A percentile compares a stretch with the other conserved stretches of the same genome.
phyloP scores from a whole-genome alignment of 2,113 vertebrate genomes.

The Plestiodon gilberti region DNA sequence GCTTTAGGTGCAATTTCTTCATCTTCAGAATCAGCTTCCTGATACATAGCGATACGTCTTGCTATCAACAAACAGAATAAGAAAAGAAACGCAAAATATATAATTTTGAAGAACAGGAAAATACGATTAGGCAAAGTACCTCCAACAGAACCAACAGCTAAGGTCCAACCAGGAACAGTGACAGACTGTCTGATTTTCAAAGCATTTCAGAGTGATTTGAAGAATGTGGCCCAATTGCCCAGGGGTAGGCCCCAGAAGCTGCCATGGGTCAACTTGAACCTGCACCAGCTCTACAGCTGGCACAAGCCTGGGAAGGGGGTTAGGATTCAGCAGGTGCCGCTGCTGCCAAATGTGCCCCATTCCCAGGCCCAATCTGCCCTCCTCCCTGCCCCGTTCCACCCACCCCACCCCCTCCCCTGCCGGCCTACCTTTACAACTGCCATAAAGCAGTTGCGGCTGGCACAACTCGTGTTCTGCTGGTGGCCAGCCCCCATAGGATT shows the following conservation, averaged over 20 bases:
- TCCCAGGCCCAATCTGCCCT: no score
- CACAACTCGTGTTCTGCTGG: not conserved
- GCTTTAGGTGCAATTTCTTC: slow-evolving; percentile 84
- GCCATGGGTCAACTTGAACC: no score
- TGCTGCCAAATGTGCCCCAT: no score
- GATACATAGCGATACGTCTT: slow-evolving; percentile 91
- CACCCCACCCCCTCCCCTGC: no score
- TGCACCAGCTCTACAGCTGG: no score
- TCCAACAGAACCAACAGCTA: not conserved
- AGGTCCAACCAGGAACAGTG: not conserved
- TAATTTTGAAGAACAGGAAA: not conserved
- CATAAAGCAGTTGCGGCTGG: no score
- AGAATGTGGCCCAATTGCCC: not conserved
- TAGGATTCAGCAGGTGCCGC: no score
- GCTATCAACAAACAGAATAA: slow-evolving; percentile 71
- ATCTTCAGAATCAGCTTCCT: slow-evolving; percentile 93
- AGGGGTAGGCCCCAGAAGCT: no score
- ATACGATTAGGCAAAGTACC: not conserved
- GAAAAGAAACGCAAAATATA: rapidly evolving
- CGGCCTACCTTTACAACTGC: no score
- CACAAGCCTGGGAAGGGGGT: no score
- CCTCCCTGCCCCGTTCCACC: no score
- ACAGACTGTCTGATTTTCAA: not conserved
- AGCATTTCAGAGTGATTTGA: not conserved
- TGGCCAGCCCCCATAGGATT: not conserved